Base-by-base conservation (phyloP, 2,888 invertebrate genomes). In the Drosophila mayaguana region DNA sequence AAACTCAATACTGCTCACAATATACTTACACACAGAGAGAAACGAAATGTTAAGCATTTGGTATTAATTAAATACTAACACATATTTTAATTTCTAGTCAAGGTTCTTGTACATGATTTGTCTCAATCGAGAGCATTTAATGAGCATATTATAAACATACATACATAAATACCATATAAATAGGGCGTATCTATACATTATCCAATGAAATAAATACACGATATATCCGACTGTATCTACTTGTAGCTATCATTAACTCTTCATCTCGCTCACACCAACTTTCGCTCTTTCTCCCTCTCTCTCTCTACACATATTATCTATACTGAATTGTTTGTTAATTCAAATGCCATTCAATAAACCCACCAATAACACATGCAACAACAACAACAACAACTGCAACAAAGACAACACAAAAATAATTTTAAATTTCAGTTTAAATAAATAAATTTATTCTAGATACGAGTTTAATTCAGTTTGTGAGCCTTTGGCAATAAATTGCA, bases 1-100 rank as follows among this genome's bases (percentile, higher is more conserved):
- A 66, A 70, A 69, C 56, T 61, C 36, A 38, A 63, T 65, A 63
- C 54, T 57, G 64, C 64, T 78, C 67, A 83, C 67, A 68, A 68
- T 63, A 64, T 18, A 50, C 28, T 50, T 12, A 50, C 12, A 34
- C 43, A 45, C 46, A 63, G n/a, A 55, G 28, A 50, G 43, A n/a
- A 43, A 20, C 59, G 56, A 50, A 48, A 66, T 62, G 57, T 60
- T 61, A 61, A 55, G 73, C 77, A 78, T 70, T 80, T 78, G 57
- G 71, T 72, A 77, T 78, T 80, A 64, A 46, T 53, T 56, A 46
- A 75, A 73, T 79, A 84, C 66, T 64, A 66, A 55, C 46, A 38
- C 53, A 9, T 75, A 72, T 70, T 77, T 79, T 80, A 87, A 84
- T 73, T 84, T 86, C 86, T 86, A 86, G 86, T 86, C 86, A 86